phyloP scores from a whole-genome alignment of 2,113 vertebrate species.

The Embiotoca jacksoni region DNA sequence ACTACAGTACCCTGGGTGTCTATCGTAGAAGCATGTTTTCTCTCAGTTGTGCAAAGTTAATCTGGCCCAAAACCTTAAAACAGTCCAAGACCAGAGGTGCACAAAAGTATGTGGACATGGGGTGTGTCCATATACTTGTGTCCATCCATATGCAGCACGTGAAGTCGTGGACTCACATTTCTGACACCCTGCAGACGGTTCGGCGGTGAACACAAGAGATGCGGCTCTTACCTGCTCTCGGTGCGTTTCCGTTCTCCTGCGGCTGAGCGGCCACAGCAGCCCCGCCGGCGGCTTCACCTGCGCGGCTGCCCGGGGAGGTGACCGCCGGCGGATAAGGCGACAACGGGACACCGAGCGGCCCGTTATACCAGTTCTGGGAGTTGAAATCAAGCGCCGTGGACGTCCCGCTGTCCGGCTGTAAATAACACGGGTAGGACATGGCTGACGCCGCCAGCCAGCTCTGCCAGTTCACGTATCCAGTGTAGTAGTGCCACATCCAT shows the following conservation, averaged over 20 bases:
- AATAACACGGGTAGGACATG: conserved; percentile 76
- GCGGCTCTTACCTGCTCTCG: conserved; percentile 66
- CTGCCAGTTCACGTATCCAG: conserved; percentile 91
- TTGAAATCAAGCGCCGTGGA: conserved; percentile 53
- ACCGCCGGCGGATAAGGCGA: conserved; percentile 46
- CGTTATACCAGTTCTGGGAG: conserved; percentile 64
- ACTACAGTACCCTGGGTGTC: too few relatives aligned
- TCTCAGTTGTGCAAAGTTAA: too few relatives aligned
- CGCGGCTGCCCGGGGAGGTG: conserved; percentile 32
- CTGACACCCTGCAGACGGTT: background rate
- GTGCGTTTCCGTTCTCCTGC: conserved; percentile 78
- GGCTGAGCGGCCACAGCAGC: conserved; percentile 53
- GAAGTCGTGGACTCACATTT: background rate
- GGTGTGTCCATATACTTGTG: background rate
- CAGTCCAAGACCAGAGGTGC: background rate
- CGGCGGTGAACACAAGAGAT: too few relatives aligned
- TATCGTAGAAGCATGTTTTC: too few relatives aligned
- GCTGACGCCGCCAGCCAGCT: conserved; percentile 83
- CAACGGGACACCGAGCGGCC: conserved; percentile 57
- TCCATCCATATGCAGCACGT: too few relatives aligned
- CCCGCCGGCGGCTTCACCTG: conserved; percentile 53
- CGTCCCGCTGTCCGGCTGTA: conserved; percentile 58
- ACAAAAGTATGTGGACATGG: too few relatives aligned
- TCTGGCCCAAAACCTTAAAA: too few relatives aligned
- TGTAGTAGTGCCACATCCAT: conserved; percentile 97